These are phyloP conservation scores for Rana temporaria DNA, from an alignment of 2,113 vertebrate genomes.

Conservation along the genomic window DNA sequence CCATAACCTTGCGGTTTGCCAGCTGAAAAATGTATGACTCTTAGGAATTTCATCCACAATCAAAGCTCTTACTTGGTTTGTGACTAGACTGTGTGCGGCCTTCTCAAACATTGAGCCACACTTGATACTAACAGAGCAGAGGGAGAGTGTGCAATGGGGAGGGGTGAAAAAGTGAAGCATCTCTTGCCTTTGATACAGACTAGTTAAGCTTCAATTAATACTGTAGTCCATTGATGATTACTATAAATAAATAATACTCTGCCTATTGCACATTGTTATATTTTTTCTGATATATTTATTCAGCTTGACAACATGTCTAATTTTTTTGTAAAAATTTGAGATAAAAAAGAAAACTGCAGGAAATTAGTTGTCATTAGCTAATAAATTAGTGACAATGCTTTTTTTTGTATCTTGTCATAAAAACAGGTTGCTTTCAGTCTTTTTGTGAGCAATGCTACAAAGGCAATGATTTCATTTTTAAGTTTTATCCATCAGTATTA, in stretches of 20 bases:
- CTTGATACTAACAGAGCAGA: background rate
- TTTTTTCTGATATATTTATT: background rate
- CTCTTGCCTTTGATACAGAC: conserved; percentile 66
- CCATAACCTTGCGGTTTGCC: conserved; percentile 66
- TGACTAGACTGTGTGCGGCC: conserved; percentile 6
- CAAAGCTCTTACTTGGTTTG: conserved; percentile 70
- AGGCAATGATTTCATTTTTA: background rate
- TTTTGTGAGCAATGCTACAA: conserved; percentile 13
- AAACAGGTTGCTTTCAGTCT: conserved; percentile 22
- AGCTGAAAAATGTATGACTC: conserved; percentile 86
- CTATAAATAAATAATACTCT: background rate
- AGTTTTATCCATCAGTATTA: background rate
- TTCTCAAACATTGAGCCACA: conserved; percentile 40
- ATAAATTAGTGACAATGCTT: conserved; percentile 22
- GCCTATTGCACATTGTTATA: background rate
- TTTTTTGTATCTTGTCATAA: background rate
- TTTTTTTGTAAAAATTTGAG: background rate
- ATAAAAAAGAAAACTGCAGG: background rate
- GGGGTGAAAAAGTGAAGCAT: conserved; percentile 31
- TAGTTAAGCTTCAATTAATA: conserved; percentile 67
- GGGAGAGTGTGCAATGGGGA: background rate
- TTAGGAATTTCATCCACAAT: conserved; percentile 71
- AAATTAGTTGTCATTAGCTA: background rate
- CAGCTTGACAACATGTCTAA: background rate
- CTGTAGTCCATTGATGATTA: conserved; percentile 48